These are phyloP conservation scores for Melopsittacus undulatus DNA, from an alignment of 2,797 vertebrate species.

Conservation along the genomic window DNA sequence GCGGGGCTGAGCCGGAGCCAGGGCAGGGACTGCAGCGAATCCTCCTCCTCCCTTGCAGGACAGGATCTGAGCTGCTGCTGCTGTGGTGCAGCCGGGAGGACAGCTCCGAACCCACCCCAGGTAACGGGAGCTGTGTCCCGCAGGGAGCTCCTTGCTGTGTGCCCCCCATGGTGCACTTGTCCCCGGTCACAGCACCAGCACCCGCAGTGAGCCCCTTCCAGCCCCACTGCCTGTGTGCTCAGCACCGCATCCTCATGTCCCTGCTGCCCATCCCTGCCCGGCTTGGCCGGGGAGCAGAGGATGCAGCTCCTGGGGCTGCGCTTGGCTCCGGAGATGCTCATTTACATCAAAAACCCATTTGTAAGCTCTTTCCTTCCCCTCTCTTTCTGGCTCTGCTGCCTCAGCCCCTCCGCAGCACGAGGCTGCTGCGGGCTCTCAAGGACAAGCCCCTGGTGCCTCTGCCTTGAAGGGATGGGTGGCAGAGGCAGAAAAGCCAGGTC, in stretches of 20 bases:
- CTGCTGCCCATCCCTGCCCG: neutral
- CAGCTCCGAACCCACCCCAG: neutral
- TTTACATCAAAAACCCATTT: constrained; percentile 35
- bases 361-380: neutral
- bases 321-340: constrained; percentile 31
- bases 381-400: neutral
- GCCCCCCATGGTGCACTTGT: no score
- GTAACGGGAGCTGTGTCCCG: neutral
- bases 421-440: constrained; percentile 8
- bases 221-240: neutral
- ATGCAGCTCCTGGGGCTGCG: neutral
- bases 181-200: neutral
- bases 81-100: neutral
- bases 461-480: neutral
- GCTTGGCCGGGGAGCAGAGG: constrained; percentile 33
- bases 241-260: neutral
- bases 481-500: neutral
- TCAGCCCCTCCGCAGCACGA: neutral
- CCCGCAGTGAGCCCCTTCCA: neutral
- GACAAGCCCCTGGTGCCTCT: neutral
- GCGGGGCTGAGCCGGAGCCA: neutral
- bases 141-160: neutral
- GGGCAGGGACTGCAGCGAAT: constrained; percentile 23
- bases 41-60: neutral
- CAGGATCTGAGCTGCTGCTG: neutral